Evolutionary conservation across 2,888 invertebrate species (phyloP).

Genomic region (Smittia aterrima): DNA sequence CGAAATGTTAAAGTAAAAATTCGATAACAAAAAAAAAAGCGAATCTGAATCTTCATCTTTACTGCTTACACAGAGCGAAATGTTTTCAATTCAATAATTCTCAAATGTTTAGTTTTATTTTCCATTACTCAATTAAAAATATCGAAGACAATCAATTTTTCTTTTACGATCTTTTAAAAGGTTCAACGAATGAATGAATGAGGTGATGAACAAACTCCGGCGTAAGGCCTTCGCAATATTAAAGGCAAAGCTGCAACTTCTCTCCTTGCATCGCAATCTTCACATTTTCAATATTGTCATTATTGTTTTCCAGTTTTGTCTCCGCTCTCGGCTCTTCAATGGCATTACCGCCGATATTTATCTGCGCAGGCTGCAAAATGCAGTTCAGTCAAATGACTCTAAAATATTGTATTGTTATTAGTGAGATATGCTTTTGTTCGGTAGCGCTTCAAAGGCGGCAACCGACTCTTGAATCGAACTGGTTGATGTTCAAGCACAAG

Average conservation of each 20-base stretch:
- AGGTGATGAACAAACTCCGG: too few relatives aligned
- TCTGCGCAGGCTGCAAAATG: slow-evolving; percentile 16
- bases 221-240: too few relatives aligned
- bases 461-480: slow-evolving; percentile 14
- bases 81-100: slow-evolving; percentile 15
- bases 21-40: background rate
- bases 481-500: slow-evolving; percentile 9
- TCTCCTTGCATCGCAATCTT: background rate
- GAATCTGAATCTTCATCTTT: slow-evolving; percentile 1
- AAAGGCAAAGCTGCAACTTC: too few relatives aligned
- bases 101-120: background rate
- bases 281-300: background rate
- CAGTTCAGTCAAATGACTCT: slow-evolving; percentile 39
- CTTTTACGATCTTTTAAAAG: too few relatives aligned
- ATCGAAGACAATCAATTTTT: too few relatives aligned
- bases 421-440: slow-evolving; percentile 41
- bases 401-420: slow-evolving; percentile 40
- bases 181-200: too few relatives aligned
- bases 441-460: slow-evolving; percentile 32
- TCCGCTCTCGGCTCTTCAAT: background rate
- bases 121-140: background rate
- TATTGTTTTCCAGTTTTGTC: slow-evolving; percentile 11
- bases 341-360: slow-evolving; percentile 8
- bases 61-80: background rate
- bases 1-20: background rate